Conservation (phyloP, 2,797 vertebrate genomes). For the Sebastes goodei region DNA sequence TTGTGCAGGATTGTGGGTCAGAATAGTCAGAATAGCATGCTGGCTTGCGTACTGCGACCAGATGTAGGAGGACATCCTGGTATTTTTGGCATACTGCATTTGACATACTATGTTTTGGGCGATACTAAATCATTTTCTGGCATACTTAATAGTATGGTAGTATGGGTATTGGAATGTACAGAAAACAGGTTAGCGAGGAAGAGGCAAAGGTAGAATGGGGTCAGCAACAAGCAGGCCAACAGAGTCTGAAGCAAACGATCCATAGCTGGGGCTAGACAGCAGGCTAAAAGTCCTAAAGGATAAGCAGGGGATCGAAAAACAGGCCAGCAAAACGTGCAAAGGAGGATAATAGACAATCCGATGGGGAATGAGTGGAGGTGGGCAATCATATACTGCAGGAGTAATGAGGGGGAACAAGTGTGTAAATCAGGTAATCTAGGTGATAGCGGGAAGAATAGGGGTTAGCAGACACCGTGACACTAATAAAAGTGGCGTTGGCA, state of each 20-base stretch:
- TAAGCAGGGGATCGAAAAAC: background rate
- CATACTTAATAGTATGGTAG: too few species aligned
- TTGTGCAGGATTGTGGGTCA: too few species aligned
- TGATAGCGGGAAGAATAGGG: background rate
- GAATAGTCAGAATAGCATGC: too few species aligned
- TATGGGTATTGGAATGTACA: too few species aligned
- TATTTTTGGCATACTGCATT: too few species aligned
- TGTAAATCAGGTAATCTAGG: background rate
- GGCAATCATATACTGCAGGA: background rate
- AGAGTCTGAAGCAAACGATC: background rate
- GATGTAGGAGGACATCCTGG: too few species aligned
- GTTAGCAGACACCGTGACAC: background rate
- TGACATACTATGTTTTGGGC: too few species aligned
- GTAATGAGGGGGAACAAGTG: background rate
- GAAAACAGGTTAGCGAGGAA: background rate
- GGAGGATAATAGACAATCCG: background rate
- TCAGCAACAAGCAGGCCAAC: background rate
- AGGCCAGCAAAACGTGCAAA: background rate
- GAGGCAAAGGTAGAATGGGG: background rate
- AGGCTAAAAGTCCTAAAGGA: background rate
- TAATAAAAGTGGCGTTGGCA: too few species aligned
- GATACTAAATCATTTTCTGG: too few species aligned
- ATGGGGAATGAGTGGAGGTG: background rate
- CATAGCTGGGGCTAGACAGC: background rate
- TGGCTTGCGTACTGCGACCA: too few species aligned